Conservation (phyloP, 2,888 invertebrate genomes). For the Mongoloraphidia duomilia region DNA sequence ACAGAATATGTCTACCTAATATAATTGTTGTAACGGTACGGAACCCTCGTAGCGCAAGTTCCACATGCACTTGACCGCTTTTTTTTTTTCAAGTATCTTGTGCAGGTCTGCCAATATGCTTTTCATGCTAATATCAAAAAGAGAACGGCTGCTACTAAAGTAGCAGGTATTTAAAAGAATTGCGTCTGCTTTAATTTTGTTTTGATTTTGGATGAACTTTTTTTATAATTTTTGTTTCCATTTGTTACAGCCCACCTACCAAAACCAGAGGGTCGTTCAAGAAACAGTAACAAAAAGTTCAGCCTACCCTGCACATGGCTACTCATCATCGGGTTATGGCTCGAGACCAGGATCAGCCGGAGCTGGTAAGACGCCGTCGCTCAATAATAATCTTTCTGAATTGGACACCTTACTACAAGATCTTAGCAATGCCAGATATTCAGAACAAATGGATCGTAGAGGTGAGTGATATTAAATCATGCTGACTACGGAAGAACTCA, state of each 20-base stretch:
- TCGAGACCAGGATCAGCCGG: constrained; percentile 23
- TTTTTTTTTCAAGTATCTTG: no score
- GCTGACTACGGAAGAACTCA: no score
- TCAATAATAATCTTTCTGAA: constrained; percentile 72
- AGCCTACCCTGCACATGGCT: constrained; percentile 8
- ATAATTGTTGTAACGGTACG: no score
- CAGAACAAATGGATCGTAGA: constrained; percentile 12
- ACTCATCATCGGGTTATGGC: constrained; percentile 13
- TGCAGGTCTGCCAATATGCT: no score
- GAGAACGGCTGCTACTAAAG: no score
- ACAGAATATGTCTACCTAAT: no score
- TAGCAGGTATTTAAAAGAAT: no score
- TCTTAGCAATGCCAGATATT: constrained; percentile 64
- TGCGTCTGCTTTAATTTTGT: no score
- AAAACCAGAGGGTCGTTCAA: constrained; percentile 38
- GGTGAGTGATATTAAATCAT: constrained; percentile 14
- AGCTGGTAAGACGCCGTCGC: constrained; percentile 31
- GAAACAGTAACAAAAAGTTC: constrained; percentile 31
- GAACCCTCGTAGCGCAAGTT: no score
- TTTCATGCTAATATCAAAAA: no score
- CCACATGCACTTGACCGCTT: no score
- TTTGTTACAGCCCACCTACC: constrained; percentile 45
- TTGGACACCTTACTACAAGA: constrained; percentile 84
- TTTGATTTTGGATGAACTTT: no score
- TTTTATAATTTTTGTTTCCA: constrained; percentile 3